Conservation (phyloP, 30 jellyfish, hydroid and myxozoan species). For the Clytia hemisphaerica region DNA sequence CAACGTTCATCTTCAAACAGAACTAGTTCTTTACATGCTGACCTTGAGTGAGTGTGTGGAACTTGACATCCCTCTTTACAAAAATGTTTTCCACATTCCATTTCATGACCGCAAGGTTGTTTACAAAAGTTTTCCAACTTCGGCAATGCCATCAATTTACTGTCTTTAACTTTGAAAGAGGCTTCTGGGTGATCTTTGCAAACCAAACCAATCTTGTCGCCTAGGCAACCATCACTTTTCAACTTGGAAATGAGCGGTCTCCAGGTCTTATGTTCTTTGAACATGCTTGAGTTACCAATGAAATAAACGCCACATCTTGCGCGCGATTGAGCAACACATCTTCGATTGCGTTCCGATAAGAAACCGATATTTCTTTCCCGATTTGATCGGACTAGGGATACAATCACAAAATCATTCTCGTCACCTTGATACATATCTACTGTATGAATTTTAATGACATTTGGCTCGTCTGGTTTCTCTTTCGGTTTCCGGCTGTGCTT, state of each 20-base stretch:
- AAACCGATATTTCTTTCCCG: conserved; percentile 26
- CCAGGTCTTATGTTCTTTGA: conserved; percentile 8
- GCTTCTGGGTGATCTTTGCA: conserved; percentile 29
- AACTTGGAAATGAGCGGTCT: not conserved
- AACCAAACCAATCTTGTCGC: not conserved
- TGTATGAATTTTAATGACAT: conserved; percentile 28
- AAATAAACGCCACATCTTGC: conserved; percentile 49
- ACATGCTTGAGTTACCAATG: conserved; percentile 20
- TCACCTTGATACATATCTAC: conserved; percentile 56
- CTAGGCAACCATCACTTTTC: not conserved
- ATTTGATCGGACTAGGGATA: conserved; percentile 47
- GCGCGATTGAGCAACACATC: conserved; percentile 64
- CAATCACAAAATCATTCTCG: conserved; percentile 46
- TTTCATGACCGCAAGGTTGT: not conserved
- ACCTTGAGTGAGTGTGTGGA: conserved; percentile 21
- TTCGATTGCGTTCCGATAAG: conserved; percentile 23
- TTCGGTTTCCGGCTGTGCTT: too few species aligned
- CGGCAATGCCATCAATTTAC: too few species aligned
- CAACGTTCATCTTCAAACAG: too few species aligned
- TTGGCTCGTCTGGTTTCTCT: too few species aligned
- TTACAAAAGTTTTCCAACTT: conserved; percentile 21
- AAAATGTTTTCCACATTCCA: conserved; percentile 23
- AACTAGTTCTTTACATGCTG: not conserved
- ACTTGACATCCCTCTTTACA: conserved; percentile 31
- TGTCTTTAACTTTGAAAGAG: not conserved